Evolutionary conservation across 1,140 invertebrate species (phyloP).

Genomic region (Pollicipes pollicipes): DNA sequence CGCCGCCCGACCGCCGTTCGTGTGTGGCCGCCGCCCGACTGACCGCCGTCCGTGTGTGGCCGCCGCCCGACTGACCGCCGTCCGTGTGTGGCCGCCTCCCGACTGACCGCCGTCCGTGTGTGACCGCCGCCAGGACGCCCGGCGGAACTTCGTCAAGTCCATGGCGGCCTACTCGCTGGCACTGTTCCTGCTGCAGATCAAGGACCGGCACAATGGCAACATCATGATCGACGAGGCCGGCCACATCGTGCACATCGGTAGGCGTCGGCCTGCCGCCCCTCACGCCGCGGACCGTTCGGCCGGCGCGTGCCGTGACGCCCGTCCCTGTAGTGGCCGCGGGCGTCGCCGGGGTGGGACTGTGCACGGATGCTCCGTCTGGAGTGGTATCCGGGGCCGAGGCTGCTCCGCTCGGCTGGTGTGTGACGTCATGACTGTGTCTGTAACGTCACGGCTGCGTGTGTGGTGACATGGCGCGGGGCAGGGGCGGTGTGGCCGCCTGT

Average conservation of each 20-base stretch:
- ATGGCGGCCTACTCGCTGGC: slow-evolving; percentile 99
- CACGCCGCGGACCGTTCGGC: not conserved
- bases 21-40: too few relatives aligned
- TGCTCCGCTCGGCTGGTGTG: too few relatives aligned
- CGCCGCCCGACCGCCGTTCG: too few relatives aligned
- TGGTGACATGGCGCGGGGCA: too few relatives aligned
- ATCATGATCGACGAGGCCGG: slow-evolving; percentile 96
- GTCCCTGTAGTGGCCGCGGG: not conserved
- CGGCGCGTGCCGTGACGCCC: not conserved
- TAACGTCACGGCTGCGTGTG: too few relatives aligned
- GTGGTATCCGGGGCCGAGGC: too few relatives aligned
- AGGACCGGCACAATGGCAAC: slow-evolving; percentile 98
- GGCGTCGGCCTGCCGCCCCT: slow-evolving; percentile 17
- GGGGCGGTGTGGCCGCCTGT: too few relatives aligned
- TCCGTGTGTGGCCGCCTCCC: too few relatives aligned
- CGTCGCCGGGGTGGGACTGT: not conserved
- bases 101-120: too few relatives aligned
- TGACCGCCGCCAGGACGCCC: slow-evolving; percentile 55
- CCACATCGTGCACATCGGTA: slow-evolving; percentile 82
- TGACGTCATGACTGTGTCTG: too few relatives aligned
- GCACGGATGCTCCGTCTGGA: not conserved
- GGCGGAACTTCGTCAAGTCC: slow-evolving; percentile 88
- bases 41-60: too few relatives aligned
- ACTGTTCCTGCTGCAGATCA: slow-evolving; percentile 93
- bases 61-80: too few relatives aligned